A percentile compares a stretch with the other conserved stretches of the same genome.
Conservation (phyloP, 2,797 vertebrate species). For the Cebuella pygmaea region DNA sequence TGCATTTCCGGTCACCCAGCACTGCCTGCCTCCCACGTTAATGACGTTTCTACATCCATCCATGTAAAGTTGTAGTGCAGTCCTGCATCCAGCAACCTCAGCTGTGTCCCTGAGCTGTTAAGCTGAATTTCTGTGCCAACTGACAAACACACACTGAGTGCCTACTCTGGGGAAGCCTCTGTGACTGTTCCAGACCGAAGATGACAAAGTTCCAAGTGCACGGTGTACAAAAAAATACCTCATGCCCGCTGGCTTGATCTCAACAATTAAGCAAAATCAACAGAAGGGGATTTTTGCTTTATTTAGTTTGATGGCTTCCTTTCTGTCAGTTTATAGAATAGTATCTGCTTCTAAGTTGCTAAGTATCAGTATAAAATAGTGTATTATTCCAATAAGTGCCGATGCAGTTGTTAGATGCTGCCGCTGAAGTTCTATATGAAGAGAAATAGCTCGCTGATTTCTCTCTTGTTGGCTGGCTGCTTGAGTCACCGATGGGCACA, state of each 20-base stretch:
- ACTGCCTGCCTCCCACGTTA: no score
- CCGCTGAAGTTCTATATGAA: fast-evolving
- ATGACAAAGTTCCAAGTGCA: background rate
- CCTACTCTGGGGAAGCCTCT: background rate
- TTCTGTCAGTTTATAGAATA: background rate
- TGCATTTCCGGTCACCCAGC: background rate
- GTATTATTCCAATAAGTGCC: background rate
- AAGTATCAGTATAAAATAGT: background rate
- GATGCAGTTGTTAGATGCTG: background rate
- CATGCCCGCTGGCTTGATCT: no score
- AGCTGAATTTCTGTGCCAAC: background rate
- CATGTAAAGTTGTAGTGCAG: background rate
- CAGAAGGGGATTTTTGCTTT: background rate
- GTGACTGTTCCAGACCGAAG: background rate
- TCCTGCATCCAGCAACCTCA: background rate
- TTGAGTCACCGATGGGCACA: background rate
- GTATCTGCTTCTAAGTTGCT: background rate
- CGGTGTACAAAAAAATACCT: background rate
- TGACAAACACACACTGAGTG: background rate
- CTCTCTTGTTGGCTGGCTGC: background rate
- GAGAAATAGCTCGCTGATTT: background rate
- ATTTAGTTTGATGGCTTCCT: background rate
- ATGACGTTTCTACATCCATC: background rate
- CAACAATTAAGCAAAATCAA: background rate
- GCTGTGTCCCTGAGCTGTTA: background rate